Evolutionary conservation across 2,113 vertebrate species (phyloP), one percentile per base, ranked within the genome.

Genomic region (Pogona vitticeps): DNA sequence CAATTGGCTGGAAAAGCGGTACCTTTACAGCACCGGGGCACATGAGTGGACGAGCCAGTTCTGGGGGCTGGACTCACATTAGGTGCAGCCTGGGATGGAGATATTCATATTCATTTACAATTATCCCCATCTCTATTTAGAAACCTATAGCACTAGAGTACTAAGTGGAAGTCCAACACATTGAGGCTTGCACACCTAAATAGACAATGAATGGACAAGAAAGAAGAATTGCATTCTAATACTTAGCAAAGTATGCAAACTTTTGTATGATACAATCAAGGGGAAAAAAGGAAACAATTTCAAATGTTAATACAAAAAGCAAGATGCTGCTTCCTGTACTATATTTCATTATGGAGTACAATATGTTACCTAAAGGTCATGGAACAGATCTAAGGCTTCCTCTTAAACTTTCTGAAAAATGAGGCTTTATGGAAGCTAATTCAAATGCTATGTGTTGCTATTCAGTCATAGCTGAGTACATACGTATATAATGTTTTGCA

Each of bases 291-390:
- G 73, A 93, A 92, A 90, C 83, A 63, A 79, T 86, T 93, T 31
- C 58, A 90, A 86, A 87, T 78, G 90, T 88, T 76, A 93, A 75
- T 75, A 94, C 85, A 6, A 56, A 94, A 94, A 89, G 1, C 42
- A 92, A 91, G 79, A 85, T 91, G 92, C 86, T 94, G 7, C 40
- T 92, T 78, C 79, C 92, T 93, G 38, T 23, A 0, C 81, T 93
- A 6, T 90, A 65, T 92, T 95, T 95, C 23, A 89, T 93, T 94
- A 82, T 89, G 33, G 3, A 58, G 84, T 92, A 82, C 79, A 92
- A 90, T 90, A 90, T 82, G 79, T 91, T 93, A 84, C 40, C 56
- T 82, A 85, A 95, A 96, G 90, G 90, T 94, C 87, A 95, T 80
- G 83, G 33, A 94, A 91, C 87, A 76, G 72, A 91, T 89, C 88